A percentile compares a stretch with the other conserved stretches of the same genome.
Conservation (phyloP, 2,113 vertebrate genomes). For the Neodon shergylaensis region DNA sequence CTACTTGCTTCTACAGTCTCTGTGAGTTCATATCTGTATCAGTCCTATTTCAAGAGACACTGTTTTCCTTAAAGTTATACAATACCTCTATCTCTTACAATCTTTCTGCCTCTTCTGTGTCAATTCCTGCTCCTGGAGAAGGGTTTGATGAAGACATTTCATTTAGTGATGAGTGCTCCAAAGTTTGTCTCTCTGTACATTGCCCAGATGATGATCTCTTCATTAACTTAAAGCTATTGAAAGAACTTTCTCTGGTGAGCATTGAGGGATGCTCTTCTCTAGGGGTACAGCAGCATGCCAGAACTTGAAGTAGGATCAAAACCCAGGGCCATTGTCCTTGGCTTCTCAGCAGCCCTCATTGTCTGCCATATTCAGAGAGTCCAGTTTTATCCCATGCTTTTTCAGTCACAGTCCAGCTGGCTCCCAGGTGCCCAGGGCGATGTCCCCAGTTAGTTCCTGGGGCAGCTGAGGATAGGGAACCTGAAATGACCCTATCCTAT, state of each 20-base stretch:
- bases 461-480: no score
- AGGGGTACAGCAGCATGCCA: background rate
- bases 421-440: no score
- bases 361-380: no score
- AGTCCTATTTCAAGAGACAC: background rate
- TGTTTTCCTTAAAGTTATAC: background rate
- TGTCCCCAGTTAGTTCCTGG: no score
- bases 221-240: background rate
- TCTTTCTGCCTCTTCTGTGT: background rate
- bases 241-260: background rate
- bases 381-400: no score
- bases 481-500: no score
- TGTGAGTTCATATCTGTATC: background rate
- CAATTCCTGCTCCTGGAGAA: background rate
- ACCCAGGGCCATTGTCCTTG: no score
- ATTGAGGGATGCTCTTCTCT: background rate
- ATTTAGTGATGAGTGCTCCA: background rate
- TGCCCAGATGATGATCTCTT: background rate
- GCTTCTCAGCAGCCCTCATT: no score
- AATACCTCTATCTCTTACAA: background rate
- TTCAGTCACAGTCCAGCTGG: no score
- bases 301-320: no score
- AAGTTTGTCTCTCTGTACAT: background rate
- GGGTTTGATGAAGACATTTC: background rate
- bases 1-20: background rate